A percentile compares a stretch with the other conserved stretches of the same genome.
Evolutionary conservation across 2,113 vertebrate species (phyloP).

Genomic region (Silurus glanis): DNA sequence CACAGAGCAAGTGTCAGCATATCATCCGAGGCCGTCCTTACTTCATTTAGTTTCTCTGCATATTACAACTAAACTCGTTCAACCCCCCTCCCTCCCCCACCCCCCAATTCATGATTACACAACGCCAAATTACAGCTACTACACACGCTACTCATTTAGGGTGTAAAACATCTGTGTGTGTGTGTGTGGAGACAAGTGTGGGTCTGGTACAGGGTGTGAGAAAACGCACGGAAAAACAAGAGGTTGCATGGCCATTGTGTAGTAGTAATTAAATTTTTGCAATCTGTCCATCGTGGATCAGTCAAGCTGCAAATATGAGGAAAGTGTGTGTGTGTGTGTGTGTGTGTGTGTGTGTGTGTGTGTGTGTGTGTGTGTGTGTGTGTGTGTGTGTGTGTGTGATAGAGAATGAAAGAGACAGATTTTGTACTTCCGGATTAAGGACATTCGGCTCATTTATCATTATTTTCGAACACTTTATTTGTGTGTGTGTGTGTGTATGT

Average conservation of each 20-base stretch:
- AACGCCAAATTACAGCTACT: slow-evolving; percentile 79
- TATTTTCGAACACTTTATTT: slow-evolving; percentile 26
- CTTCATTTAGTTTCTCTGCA: slow-evolving; percentile 87
- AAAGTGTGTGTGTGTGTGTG: not conserved
- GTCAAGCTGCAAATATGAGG: slow-evolving; percentile 71
- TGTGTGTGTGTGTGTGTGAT: not conserved
- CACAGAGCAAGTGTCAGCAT: slow-evolving; percentile 96
- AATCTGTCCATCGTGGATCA: slow-evolving; percentile 77
- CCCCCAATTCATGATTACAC: slow-evolving; percentile 69
- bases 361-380: slow-evolving; percentile 37
- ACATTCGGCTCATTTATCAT: slow-evolving; percentile 43
- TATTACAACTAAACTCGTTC: slow-evolving; percentile 83
- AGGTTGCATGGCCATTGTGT: slow-evolving; percentile 74
- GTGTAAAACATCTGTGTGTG: slow-evolving; percentile 73
- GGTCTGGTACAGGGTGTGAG: slow-evolving; percentile 64
- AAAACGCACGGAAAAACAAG: slow-evolving; percentile 64
- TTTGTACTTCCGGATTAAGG: slow-evolving; percentile 7
- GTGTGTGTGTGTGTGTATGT: slow-evolving; percentile 35
- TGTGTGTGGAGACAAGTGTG: slow-evolving; percentile 65
- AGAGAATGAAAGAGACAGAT: not conserved
- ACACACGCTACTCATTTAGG: slow-evolving; percentile 77
- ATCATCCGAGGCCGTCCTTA: slow-evolving; percentile 89
- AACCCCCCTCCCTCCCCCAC: not conserved
- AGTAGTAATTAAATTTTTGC: slow-evolving; percentile 76
- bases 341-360: slow-evolving; percentile 50